Conservation (phyloP, 2,888 invertebrate species). For the Aquatica leii region DNA sequence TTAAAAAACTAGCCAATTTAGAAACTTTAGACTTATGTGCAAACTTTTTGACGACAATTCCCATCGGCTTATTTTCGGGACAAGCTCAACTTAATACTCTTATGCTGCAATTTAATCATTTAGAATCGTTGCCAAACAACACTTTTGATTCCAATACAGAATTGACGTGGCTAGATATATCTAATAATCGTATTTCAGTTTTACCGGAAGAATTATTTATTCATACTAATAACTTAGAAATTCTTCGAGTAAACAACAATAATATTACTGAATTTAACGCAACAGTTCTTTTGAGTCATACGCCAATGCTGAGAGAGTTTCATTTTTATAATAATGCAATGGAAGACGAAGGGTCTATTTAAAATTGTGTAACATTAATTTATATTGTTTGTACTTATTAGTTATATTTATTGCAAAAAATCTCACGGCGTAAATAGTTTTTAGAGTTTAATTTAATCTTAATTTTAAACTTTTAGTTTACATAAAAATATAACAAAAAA, state of each 20-base stretch:
- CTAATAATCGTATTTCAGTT: constrained; percentile 13
- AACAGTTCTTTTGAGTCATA: constrained; percentile 10
- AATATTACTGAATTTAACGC: constrained; percentile 19
- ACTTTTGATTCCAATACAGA: constrained; percentile 10
- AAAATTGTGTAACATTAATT: too few species aligned
- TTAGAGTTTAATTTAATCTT: too few species aligned
- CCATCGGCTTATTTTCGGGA: constrained; percentile 10
- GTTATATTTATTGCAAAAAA: too few species aligned
- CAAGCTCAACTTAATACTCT: constrained; percentile 14
- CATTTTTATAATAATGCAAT: constrained; percentile 16
- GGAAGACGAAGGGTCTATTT: too few species aligned
- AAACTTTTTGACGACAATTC: constrained; percentile 69
- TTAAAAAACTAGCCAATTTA: constrained; percentile 68
- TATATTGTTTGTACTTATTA: too few species aligned
- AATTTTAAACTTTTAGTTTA: too few species aligned
- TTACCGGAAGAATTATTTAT: constrained; percentile 18
- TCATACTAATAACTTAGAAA: constrained; percentile 14
- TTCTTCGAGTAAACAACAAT: constrained; percentile 21
- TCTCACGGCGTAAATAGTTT: too few species aligned
- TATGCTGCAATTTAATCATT: constrained; percentile 1
- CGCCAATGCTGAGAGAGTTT: constrained; percentile 18
- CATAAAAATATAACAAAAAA: too few species aligned
- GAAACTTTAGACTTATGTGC: constrained; percentile 72
- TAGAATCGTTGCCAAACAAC: too few species aligned
- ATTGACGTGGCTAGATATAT: constrained; percentile 17